A percentile compares a stretch with the other conserved stretches of the same genome.
phyloP scores from a whole-genome alignment of 2,888 invertebrate genomes.

The Drosophila merina region DNA sequence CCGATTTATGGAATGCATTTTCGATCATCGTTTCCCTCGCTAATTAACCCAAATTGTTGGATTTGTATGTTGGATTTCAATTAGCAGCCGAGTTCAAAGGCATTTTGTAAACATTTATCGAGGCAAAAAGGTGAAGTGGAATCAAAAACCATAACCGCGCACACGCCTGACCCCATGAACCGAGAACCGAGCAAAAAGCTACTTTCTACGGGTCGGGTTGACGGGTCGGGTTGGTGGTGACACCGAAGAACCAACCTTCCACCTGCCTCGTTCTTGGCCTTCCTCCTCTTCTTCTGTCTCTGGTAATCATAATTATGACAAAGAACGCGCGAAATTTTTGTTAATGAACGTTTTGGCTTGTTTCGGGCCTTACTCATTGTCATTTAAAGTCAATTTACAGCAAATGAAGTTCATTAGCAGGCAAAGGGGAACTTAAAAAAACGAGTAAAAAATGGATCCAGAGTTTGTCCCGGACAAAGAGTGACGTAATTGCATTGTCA shows the following conservation, averaged over 20 bases:
- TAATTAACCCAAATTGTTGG: neutral
- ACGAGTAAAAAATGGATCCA: neutral
- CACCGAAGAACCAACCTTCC: slow-evolving; percentile 14
- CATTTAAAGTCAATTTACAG: slow-evolving; percentile 41
- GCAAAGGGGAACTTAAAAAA: neutral
- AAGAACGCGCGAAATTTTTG: slow-evolving; percentile 57
- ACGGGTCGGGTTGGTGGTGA: slow-evolving; percentile 6
- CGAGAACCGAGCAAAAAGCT: neutral
- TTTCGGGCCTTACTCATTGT: slow-evolving; percentile 48
- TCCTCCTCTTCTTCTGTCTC: neutral
- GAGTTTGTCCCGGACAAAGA: slow-evolving; percentile 11
- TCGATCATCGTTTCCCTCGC: neutral
- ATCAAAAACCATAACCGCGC: slow-evolving; percentile 22
- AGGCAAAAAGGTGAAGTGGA: neutral
- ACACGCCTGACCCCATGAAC: slow-evolving; percentile 14
- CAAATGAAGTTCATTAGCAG: slow-evolving; percentile 45
- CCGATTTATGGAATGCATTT: neutral
- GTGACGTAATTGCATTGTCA: slow-evolving; percentile 49
- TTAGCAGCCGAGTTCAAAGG: slow-evolving; percentile 5
- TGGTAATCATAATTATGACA: slow-evolving; percentile 54
- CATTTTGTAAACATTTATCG: neutral
- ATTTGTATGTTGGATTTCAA: neutral
- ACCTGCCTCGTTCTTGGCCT: slow-evolving; percentile 5
- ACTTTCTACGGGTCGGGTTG: slow-evolving; percentile 9
- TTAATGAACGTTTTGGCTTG: slow-evolving; percentile 56